These are phyloP conservation scores for Diabrotica virgifera DNA, from an alignment of 1,140 invertebrate genomes.

Conservation along the genomic window DNA sequence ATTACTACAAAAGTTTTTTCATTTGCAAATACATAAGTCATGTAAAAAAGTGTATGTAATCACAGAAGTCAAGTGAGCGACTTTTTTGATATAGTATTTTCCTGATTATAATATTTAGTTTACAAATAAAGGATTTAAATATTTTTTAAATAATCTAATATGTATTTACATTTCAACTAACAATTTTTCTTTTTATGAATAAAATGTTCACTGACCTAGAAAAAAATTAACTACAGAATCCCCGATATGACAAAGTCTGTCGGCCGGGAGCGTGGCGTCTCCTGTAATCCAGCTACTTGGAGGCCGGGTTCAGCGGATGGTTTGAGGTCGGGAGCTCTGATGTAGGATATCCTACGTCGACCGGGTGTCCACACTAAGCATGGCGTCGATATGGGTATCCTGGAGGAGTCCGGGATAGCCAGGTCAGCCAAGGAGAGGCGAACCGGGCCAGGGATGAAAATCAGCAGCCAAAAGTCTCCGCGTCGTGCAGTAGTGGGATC, in stretches of 20 bases:
- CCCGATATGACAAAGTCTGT: slow-evolving; percentile 22
- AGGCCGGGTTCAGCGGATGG: slow-evolving; percentile 81
- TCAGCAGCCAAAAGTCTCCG: slow-evolving; percentile 94
- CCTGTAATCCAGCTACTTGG: slow-evolving; percentile 93
- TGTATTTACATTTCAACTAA: too few species aligned
- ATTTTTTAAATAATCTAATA: too few species aligned
- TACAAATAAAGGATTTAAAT: too few species aligned
- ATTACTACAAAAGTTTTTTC: too few species aligned
- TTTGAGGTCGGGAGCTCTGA: slow-evolving; percentile 80
- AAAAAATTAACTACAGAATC: neutral
- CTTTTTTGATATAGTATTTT: too few species aligned
- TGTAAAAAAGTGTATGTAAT: too few species aligned
- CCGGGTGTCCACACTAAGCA: slow-evolving; percentile 84
- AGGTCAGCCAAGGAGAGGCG: slow-evolving; percentile 92
- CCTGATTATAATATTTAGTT: too few species aligned
- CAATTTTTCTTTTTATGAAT: too few species aligned
- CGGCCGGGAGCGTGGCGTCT: slow-evolving; percentile 85
- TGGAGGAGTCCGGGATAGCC: slow-evolving; percentile 68
- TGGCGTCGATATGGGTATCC: slow-evolving; percentile 87
- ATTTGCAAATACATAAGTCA: too few species aligned
- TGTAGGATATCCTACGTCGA: slow-evolving; percentile 68
- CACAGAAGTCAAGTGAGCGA: too few species aligned
- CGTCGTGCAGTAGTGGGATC: slow-evolving; percentile 95
- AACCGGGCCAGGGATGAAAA: slow-evolving; percentile 94
- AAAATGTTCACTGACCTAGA: too few species aligned